Base-by-base conservation (phyloP, 2,888 invertebrate species). In the Ormyrus labotus region DNA sequence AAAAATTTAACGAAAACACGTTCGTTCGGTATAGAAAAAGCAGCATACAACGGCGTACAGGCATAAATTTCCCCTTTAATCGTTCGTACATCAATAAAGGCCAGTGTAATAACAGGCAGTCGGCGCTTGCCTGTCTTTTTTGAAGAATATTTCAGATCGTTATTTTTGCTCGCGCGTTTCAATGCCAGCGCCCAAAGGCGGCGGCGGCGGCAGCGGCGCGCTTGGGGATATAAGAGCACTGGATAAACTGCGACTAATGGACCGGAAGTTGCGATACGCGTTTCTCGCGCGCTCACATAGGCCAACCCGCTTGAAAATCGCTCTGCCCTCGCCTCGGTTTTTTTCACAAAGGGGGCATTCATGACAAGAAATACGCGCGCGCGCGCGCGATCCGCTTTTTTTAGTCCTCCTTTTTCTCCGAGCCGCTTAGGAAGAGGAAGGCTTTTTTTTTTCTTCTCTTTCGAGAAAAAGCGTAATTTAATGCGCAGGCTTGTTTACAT, bases 261-360 rank as follows among this genome's bases (percentile, higher is more conserved):
- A 84, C 84, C 85, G 85, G 85, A 87, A 87, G 85, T 86, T 82
- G 83, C 83, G 83, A 85, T 85, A 85, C 82, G 83, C 55, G 45
- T 58, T 60, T 72, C 74, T 47, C 79, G 74, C 80, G 78, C 34
- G 34, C 34, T 34, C 34, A 34, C 74, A 13, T 51, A 48, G 11
- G 6, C 55, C 48, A 68, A 4, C 45, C 58, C 60, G 80, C 53
- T 78, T 73, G 61, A 73, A 81, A 82, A 83, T 80, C 72, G 72
- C 53, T 61, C 65, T 76, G 81, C 71, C 76, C 75, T 72, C 69
- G 58, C 70, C 51, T 73, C 57, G 13, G 34, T n/a, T 58, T 60
- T 70, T 78, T 72, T 72, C 10, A 48, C 74, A 74, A 77, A 68
- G 78, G 47, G 19, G 57, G 13, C 61, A 71, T 75, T 75, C 72